Evolutionary conservation across 2,888 invertebrate genomes (phyloP), one percentile per base, ranked within the genome.

Genomic region (Rhamnusium bicolor): DNA sequence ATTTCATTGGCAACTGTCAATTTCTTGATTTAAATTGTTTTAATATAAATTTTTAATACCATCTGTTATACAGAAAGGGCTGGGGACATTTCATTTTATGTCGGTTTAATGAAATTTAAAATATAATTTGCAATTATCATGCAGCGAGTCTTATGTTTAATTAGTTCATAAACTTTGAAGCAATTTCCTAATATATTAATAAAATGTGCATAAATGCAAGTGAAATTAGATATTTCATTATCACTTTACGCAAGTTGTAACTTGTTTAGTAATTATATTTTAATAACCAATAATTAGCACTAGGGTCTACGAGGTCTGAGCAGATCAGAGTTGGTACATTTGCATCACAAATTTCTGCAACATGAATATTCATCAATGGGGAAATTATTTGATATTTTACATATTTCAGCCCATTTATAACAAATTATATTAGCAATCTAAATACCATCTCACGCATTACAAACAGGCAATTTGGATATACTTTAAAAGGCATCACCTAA

Each of bases 281-380:
- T 85, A 84, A 85, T 85, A 84, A 83, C 83, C 83, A 83, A 85
- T 85, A 83, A 85, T 85, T 81, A 83, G 84, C 72, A 74, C 72
- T 67, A 75, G 77, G 80, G 82, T 82, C 79, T 82, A 75, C 77
- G 77, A 80, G 67, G 51, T 47, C 60, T 40, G 60, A 63, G 61
- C 72, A 75, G 81, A 76, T 79, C 73, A 74, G 73, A 75, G 80
- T 79, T 79, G 79, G 73, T 19, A 51, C 49, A 85, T 86, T 85
- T 85, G 85, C 82, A 85, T 79, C 82, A 80, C 84, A 85, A 84
- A 86, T 85, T 74, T 68, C 51, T 58, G 32, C 62, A 18, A 81
- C 65, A 72, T 85, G 86, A 84, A 85, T 85, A 85, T 86, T 85
- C 86, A 84, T 77, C 74, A 75, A 71, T 51, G 73, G 78, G 79